These are phyloP conservation scores for Loripinus fragilis DNA, from an alignment of 2,888 invertebrate genomes.

Conservation along the genomic window DNA sequence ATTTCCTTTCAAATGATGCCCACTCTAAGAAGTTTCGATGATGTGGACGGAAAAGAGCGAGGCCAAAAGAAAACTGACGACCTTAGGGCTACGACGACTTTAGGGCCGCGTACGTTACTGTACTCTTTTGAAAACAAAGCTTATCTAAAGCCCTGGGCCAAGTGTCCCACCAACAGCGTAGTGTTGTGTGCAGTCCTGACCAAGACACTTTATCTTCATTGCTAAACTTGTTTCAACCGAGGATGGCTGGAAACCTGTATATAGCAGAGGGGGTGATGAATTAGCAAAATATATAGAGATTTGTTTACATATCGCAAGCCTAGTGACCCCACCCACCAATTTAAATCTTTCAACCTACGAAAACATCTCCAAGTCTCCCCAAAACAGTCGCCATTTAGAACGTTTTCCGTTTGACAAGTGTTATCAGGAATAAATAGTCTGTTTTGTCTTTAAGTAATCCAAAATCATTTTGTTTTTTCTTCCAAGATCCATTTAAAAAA, in stretches of 20 bases:
- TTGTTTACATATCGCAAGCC: neutral
- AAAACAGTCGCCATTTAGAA: neutral
- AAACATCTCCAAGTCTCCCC: neutral
- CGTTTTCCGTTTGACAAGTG: neutral
- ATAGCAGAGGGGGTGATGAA: neutral
- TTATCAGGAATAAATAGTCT: neutral
- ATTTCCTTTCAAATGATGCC: too few species aligned
- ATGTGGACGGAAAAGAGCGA: too few species aligned
- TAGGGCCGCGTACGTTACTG: too few species aligned
- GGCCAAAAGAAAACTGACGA: too few species aligned
- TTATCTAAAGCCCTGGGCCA: too few species aligned
- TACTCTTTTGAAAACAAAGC: too few species aligned
- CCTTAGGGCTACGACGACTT: too few species aligned
- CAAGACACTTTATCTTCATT: neutral
- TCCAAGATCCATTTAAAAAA: neutral
- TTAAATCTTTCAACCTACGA: neutral
- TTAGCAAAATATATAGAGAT: neutral
- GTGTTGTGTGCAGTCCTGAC: neutral
- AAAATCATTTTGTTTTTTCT: too few species aligned
- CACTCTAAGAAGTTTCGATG: too few species aligned
- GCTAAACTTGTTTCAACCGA: neutral
- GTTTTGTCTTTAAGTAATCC: too few species aligned
- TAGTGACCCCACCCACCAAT: slow-evolving; percentile 5
- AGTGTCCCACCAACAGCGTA: too few species aligned
- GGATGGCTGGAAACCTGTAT: neutral